These are phyloP conservation scores for Clivina fossor DNA, from an alignment of 2,888 invertebrate genomes.

Conservation along the genomic window DNA sequence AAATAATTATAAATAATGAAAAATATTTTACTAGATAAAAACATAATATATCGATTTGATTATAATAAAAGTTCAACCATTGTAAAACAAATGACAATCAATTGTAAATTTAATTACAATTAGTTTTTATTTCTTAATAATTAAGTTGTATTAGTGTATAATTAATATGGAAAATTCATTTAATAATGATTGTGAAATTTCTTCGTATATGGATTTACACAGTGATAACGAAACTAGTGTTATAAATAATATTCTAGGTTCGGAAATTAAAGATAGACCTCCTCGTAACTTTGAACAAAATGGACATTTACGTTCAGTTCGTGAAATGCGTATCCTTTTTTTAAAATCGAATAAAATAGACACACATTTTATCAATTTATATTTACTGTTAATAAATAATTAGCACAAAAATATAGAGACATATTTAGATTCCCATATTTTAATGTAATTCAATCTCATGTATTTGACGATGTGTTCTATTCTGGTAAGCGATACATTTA, in stretches of 20 bases:
- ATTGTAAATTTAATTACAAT: not conserved
- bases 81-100: not conserved
- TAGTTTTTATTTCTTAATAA: not conserved
- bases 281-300: constrained; percentile 32
- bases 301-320: constrained; percentile 40
- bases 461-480: constrained; percentile 68
- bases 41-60: too few species aligned
- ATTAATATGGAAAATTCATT: too few species aligned
- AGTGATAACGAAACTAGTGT: not conserved
- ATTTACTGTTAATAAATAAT: constrained; percentile 40
- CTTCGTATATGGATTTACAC: constrained; percentile 23
- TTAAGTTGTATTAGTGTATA: not conserved
- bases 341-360: constrained; percentile 9
- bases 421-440: constrained; percentile 67
- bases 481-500: constrained; percentile 56
- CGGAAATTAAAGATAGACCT: constrained; percentile 31
- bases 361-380: constrained; percentile 7
- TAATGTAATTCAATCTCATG: constrained; percentile 71
- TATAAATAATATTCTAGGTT: constrained; percentile 12
- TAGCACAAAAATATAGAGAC: constrained; percentile 58
- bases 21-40: too few species aligned
- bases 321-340: constrained; percentile 46
- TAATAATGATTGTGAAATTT: constrained; percentile 7
- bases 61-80: too few species aligned
- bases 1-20: too few species aligned